Conservation (phyloP, 1,140 invertebrate species). For the Liolophura sinensis region DNA sequence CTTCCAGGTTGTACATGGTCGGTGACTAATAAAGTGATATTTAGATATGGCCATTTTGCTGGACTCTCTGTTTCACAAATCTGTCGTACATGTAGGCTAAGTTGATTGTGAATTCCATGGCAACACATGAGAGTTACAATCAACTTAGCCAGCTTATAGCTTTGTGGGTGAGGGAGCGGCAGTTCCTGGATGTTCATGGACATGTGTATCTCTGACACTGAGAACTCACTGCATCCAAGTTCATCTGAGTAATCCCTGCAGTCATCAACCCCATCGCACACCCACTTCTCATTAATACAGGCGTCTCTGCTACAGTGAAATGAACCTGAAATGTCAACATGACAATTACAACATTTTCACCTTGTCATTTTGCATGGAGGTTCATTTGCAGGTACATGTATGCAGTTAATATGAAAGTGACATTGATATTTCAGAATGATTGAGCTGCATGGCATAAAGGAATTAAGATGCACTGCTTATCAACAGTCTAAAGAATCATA, state of each 20-base stretch:
- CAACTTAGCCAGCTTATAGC: not conserved
- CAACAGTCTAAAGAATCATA: too few relatives aligned
- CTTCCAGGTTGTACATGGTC: too few relatives aligned
- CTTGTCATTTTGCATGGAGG: not conserved
- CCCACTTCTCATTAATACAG: slow-evolving; percentile 41
- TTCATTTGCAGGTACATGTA: not conserved
- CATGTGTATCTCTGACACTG: slow-evolving; percentile 62
- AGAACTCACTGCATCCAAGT: slow-evolving; percentile 36
- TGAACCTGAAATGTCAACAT: slow-evolving; percentile 19
- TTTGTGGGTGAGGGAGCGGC: too few relatives aligned
- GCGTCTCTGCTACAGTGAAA: slow-evolving; percentile 40
- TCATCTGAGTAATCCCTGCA: slow-evolving; percentile 55
- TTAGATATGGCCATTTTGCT: not conserved
- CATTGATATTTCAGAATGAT: too few relatives aligned
- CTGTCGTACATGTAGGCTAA: not conserved
- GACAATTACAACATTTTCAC: not conserved
- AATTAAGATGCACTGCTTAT: too few relatives aligned
- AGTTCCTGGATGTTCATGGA: not conserved
- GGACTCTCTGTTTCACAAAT: not conserved
- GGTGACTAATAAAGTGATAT: too few relatives aligned
- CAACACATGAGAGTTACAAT: not conserved
- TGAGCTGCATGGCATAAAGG: too few relatives aligned
- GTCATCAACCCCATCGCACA: slow-evolving; percentile 48
- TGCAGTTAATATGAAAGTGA: too few relatives aligned
- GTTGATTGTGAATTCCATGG: not conserved